Percentiles rank a stretch among this genome's conserved stretches.
Evolutionary conservation across 1,140 invertebrate species (phyloP).

Genomic region (Coelopa frigida): DNA sequence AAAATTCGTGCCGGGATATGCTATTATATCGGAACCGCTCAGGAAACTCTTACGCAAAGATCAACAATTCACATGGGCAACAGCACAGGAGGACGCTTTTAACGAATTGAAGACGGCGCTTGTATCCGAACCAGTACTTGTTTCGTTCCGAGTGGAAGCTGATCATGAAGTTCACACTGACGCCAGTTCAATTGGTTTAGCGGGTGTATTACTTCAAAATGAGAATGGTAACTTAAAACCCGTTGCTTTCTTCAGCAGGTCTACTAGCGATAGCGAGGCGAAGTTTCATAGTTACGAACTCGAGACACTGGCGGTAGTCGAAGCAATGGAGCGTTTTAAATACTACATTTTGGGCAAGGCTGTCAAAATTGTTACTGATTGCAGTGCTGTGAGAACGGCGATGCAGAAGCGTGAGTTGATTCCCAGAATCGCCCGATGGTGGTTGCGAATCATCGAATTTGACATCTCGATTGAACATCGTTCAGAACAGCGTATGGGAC

Average conservation of each 20-base stretch:
- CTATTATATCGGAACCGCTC: conserved; percentile 18
- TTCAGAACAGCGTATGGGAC: conserved; percentile 12
- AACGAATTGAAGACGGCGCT: conserved; percentile 28
- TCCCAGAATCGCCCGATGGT: conserved; percentile 24
- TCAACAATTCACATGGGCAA: conserved; percentile 24
- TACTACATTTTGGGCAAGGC: conserved; percentile 39
- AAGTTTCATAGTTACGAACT: conserved; percentile 37
- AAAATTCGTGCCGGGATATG: conserved; percentile 23
- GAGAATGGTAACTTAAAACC: conserved; percentile 13
- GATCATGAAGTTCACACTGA: conserved; percentile 33
- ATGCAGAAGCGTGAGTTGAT: conserved; percentile 24
- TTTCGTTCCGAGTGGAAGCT: neutral
- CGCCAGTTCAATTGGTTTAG: conserved; percentile 23
- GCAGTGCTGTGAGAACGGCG: conserved; percentile 31
- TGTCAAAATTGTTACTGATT: conserved; percentile 39
- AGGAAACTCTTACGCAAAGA: conserved; percentile 15
- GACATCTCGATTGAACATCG: neutral
- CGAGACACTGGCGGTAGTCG: conserved; percentile 9
- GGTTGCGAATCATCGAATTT: conserved; percentile 2
- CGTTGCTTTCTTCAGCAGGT: conserved; percentile 15
- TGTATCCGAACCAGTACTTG: conserved; percentile 11
- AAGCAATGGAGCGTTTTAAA: conserved; percentile 13
- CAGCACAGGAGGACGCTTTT: conserved; percentile 19
- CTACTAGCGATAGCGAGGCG: conserved; percentile 18
- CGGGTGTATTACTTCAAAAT: conserved; percentile 26